Evolutionary conservation across 2,888 invertebrate species (phyloP).

Genomic region (Liodrosophila aerea): DNA sequence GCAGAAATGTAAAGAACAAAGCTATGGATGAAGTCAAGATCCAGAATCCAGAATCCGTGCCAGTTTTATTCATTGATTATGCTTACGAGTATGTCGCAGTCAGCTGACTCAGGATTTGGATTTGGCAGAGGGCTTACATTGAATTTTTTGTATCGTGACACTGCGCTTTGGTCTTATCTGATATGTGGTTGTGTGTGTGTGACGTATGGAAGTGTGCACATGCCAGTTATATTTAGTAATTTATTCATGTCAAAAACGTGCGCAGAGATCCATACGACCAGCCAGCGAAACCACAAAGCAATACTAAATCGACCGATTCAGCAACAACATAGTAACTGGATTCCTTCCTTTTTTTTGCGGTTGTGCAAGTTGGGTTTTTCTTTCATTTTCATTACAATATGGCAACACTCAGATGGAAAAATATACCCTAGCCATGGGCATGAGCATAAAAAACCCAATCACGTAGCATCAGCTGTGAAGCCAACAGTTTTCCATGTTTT

Average conservation of each 20-base stretch:
- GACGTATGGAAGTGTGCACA: constrained; percentile 30
- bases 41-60: constrained; percentile 42
- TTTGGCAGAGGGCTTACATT: constrained; percentile 6
- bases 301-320: constrained; percentile 1
- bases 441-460: constrained; percentile 12
- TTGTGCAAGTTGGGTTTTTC: not conserved
- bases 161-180: constrained; percentile 18
- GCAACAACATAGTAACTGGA: not conserved
- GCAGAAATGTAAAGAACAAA: constrained; percentile 54
- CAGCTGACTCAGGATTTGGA: not conserved
- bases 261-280: constrained; percentile 29
- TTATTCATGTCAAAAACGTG: constrained; percentile 71
- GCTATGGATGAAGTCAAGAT: constrained; percentile 17
- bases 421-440: not conserved
- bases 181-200: no score
- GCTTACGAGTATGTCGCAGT: constrained; percentile 47
- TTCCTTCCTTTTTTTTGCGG: not conserved
- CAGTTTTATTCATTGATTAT: constrained; percentile 59
- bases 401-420: not conserved
- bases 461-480: constrained; percentile 7
- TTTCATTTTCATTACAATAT: constrained; percentile 3
- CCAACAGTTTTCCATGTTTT: constrained; percentile 1
- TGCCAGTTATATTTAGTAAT: constrained; percentile 57
- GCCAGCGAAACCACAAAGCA: not conserved
- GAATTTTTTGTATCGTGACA: constrained; percentile 12